Base-by-base conservation (phyloP, 2,113 vertebrate species). In the Vidua chalybeata region DNA sequence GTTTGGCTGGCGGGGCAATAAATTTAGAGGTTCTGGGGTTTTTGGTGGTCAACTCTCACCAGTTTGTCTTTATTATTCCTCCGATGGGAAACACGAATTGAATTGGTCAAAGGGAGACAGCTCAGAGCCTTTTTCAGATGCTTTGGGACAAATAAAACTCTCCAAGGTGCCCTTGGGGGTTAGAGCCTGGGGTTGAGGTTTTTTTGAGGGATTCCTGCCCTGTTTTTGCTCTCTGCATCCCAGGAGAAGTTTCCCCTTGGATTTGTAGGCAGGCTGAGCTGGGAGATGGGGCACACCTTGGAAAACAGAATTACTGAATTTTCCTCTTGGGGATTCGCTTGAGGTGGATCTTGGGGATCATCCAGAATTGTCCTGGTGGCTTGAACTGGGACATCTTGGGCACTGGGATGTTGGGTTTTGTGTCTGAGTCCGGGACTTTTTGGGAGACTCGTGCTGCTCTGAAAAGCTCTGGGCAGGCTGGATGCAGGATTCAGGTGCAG, bases 21-120 rank as follows among this genome's bases (percentile, higher is more conserved):
- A 41, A 15, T 7, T 28, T 2, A 3, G 11, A 5, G 21, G 2
- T 28, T 76, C 28, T 18, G 33, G 49, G 1, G 2, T 17, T 23
- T 61, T 18, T 58, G 37, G 31, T 33, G 43, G 14, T 56, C 19
- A 7, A 0, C 41, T 69, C 5, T 0, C 39, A 22, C 15, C 8
- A 1, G 46, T 63, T 84, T 67, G 37, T 72, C 24, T n/a, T 75
- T 1, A 0, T 71, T 33, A 9, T 16, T 31, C 10, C 55, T 52
- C 62, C 19, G 48, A 3, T 51, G 73, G 77, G 33, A 56, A 58
- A 26, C 28, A 7, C 3, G 2, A 20, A 33, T 23, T 2, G 39
- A 14, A 7, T 19, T 43, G 62, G 35, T n/a, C 62, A 45, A 13
- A 30, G 2, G 52, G 90, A 48, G 78, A 8, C 54, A 21, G 5